Base-by-base conservation (phyloP, 2,113 vertebrate genomes). In the Polypterus senegalus region DNA sequence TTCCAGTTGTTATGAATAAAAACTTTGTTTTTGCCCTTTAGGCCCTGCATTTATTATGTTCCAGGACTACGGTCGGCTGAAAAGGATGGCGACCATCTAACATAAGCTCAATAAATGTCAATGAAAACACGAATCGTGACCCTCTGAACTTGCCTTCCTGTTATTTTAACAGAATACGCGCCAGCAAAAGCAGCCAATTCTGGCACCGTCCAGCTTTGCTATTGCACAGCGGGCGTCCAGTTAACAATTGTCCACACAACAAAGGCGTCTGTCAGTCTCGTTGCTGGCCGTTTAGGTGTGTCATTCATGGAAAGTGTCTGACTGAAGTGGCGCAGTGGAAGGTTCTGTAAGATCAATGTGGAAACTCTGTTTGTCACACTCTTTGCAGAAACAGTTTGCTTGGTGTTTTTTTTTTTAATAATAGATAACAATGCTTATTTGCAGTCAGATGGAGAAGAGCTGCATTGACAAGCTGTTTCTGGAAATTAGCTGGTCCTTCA, bases 321-420 rank as follows among this genome's bases (percentile, higher is more conserved):
- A 8, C 58, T 75, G 71, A 79, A 77, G 72, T 67, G 75, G 66
- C 63, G 64, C 62, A 65, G 74, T 64, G 66, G 75, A 83, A 80
- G 69, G 75, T 81, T 83, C 77, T 77, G 75, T 70, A 86, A 84
- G 80, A 81, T 76, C 76, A 60, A 61, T 11, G 54, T 56, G 66
- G 65, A 65, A 61, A 51, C 64, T 49, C 47, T 46, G 47, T 6
- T 61, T 47, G 47, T 60, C 59, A 65, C n/a, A 46, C 27, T 61
- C 49, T 48, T 59, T 58, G 55, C 46, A 52, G 59, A 47, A 58
- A 64, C 63, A 53, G 49, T 64, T 54, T 54, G 55, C 11, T 51
- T 51, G 27, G 1, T 27, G 1, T 27, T 27, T 27, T 27, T 27
- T 27, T 27, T 27, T 27, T 27, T 27, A 27, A 27, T 27, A 27